Evolutionary conservation across 2,113 vertebrate species (phyloP).

Genomic region (Macquaria ambigua): DNA sequence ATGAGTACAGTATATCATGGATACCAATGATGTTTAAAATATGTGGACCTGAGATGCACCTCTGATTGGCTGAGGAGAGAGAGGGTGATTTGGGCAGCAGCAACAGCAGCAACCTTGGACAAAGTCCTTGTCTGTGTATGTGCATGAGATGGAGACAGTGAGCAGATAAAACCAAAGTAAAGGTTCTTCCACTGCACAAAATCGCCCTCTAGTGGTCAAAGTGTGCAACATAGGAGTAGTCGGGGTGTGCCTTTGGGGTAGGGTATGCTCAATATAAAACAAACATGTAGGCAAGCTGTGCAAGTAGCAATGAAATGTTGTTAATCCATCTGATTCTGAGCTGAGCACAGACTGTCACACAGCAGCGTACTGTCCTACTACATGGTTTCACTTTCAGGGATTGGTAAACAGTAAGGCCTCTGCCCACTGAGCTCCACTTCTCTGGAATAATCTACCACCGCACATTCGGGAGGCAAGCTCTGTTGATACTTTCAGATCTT

Average conservation of each 20-base stretch:
- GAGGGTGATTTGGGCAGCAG: conserved; percentile 71
- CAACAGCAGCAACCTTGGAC: conserved; percentile 64
- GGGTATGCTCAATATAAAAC: conserved; percentile 40
- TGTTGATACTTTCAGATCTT: not conserved
- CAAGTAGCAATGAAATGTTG: conserved; percentile 43
- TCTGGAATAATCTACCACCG: not conserved
- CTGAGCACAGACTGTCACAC: conserved; percentile 14
- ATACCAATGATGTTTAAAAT: not conserved
- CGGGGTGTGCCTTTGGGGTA: conserved; percentile 4
- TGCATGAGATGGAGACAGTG: conserved; percentile 49
- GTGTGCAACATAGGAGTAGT: not conserved
- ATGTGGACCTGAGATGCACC: conserved; percentile 57
- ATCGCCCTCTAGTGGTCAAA: conserved; percentile 64
- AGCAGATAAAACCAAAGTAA: conserved; percentile 14
- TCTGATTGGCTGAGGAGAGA: conserved; percentile 64
- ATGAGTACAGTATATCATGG: not conserved
- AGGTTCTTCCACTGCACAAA: conserved; percentile 50
- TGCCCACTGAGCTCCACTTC: not conserved
- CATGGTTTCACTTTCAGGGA: not conserved
- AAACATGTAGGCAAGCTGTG: conserved; percentile 63
- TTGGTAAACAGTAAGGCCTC: not conserved
- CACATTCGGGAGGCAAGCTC: not conserved
- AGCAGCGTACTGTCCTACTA: not conserved
- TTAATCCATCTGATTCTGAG: conserved; percentile 20
- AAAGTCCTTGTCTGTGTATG: conserved; percentile 27